Evolutionary conservation across 2,797 vertebrate genomes (phyloP).

Genomic region (Cyprinella venusta): DNA sequence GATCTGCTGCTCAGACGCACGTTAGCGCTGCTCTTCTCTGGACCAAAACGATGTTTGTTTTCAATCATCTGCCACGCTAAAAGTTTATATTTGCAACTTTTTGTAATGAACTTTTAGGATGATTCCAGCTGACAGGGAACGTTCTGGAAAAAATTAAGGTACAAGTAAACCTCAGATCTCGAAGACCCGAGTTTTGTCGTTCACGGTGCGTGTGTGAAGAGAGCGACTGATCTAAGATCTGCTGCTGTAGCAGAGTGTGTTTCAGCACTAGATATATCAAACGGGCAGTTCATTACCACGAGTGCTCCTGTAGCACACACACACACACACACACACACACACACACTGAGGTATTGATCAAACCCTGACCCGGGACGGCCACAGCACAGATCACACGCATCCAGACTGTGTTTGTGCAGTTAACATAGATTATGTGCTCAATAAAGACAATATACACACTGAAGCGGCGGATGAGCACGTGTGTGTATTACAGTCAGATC

Average conservation of each 20-base stretch:
- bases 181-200: neutral
- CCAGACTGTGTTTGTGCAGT: neutral
- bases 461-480: neutral
- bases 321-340: no score
- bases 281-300: slow-evolving; percentile 82
- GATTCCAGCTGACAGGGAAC: neutral
- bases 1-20: no score
- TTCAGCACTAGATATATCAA: slow-evolving; percentile 74
- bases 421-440: slow-evolving; percentile 8
- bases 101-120: neutral
- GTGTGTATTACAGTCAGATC: slow-evolving; percentile 9
- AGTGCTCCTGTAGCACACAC: slow-evolving; percentile 74
- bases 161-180: neutral
- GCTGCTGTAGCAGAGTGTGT: slow-evolving; percentile 79
- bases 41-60: no score
- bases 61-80: neutral
- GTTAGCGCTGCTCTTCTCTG: no score
- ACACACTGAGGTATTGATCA: slow-evolving; percentile 69
- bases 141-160: neutral
- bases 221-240: slow-evolving; percentile 76
- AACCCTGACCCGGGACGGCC: neutral
- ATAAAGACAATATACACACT: slow-evolving; percentile 17
- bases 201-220: slow-evolving; percentile 55
- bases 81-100: neutral
- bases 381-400: neutral